Base-by-base conservation (phyloP, 1,140 invertebrate species). In the Pachyrhynchus sulphureomaculatus region DNA sequence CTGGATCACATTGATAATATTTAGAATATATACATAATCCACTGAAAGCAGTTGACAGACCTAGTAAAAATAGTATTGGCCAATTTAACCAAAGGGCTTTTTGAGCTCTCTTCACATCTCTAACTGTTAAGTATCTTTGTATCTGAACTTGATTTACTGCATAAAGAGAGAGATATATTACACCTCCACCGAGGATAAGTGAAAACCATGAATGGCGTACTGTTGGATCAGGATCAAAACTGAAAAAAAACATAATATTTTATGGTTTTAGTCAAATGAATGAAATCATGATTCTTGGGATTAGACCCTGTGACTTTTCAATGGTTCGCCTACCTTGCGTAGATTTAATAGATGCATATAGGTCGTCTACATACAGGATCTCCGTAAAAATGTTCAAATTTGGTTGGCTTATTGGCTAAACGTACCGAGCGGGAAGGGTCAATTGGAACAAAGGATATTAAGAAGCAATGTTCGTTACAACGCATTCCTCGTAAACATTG, bases 61-160 rank as follows among this genome's bases (percentile, higher is more conserved):
- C 89, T 1, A 92, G 75, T 1, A 80, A 51, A 17, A 80, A 80
- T 13, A 90, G 74, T 61, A 92, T 85, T 4, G 88, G 88, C 80
- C 86, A 84, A 65, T 84, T 86, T 34, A 88, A 69, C 85, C 86
- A 90, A 4, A 91, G 68, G 4, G 86, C 79, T 37, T 68, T 76
- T 65, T 82, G 87, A 0, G 90, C 86, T 3, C 82, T 78, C 45
- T 83, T 82, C 17, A 91, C 69, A 67, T 84, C 84, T 71, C 81
- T 86, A 1, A 92, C 84, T 3, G 91, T 90, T 20, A 95, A 75
- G 17, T 93, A 82, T 33, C 95, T 77, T 76, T 97, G 95, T 1
- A 98, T 87, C 82, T 96, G 89, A 0, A 79, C 76, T 76, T 96
- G 93, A 74, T 93, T 95, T 0, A 91, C 88, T 0, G 85, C 92